Conservation (phyloP, 2,888 invertebrate species). For the Acleris sparsana region DNA sequence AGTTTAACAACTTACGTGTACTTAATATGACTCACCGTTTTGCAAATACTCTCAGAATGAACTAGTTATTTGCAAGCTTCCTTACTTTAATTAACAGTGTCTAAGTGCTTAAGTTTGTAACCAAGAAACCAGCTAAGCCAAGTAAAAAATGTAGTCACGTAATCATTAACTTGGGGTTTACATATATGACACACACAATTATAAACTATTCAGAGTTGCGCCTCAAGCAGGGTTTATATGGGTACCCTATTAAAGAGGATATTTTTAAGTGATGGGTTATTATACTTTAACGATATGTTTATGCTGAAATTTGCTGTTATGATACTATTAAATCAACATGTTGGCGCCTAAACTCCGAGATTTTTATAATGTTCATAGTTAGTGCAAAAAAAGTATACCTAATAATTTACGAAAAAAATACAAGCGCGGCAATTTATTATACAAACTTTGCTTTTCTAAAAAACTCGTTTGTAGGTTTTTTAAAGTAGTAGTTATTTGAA, state of each 20-base stretch:
- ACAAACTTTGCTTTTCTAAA: too few species aligned
- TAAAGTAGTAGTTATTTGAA: too few species aligned
- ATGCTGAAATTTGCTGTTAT: neutral
- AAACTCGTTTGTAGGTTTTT: too few species aligned
- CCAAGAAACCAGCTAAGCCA: neutral
- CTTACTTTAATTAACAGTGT: neutral
- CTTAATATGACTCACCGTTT: neutral
- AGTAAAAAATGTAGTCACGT: conserved; percentile 10
- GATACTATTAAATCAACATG: too few species aligned
- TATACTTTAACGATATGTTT: neutral
- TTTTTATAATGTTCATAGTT: too few species aligned
- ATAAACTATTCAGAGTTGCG: conserved; percentile 24
- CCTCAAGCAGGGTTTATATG: conserved; percentile 11
- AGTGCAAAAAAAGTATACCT: too few species aligned
- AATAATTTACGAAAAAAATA: too few species aligned
- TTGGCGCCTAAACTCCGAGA: too few species aligned
- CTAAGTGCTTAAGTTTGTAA: neutral
- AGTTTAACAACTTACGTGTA: neutral
- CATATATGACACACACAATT: conserved; percentile 12
- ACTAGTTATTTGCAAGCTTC: neutral
- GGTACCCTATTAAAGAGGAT: conserved; percentile 4
- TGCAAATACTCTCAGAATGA: neutral
- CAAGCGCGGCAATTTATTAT: too few species aligned
- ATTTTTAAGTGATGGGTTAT: neutral
- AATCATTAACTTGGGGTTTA: conserved; percentile 12